These are phyloP conservation scores for Oceanites oceanicus DNA, from an alignment of 2,113 vertebrate species.

Conservation along the genomic window DNA sequence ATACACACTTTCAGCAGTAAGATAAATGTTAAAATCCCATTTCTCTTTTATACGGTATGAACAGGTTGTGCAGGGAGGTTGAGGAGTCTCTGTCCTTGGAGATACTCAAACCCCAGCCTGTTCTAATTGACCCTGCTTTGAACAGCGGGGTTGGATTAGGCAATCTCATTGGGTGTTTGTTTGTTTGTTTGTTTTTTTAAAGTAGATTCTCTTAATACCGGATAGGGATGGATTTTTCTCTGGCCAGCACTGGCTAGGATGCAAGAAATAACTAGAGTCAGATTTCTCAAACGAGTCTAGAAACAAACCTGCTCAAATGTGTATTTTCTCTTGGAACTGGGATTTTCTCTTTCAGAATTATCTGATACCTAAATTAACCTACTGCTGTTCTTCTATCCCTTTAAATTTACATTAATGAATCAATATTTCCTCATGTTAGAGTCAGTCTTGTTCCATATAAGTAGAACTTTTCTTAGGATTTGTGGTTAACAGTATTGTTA, in stretches of 20 bases:
- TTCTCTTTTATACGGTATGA: background rate
- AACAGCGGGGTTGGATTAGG: background rate
- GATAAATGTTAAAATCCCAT: background rate
- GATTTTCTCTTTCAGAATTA: no score
- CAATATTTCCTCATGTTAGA: background rate
- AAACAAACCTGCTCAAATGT: background rate
- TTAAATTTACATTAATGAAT: background rate
- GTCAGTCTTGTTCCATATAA: no score
- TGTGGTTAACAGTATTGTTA: no score
- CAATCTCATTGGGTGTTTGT: no score
- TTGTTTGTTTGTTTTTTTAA: background rate
- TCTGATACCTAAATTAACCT: no score
- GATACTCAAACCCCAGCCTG: background rate
- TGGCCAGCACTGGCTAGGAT: background rate
- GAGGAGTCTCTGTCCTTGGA: background rate
- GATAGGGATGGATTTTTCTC: background rate
- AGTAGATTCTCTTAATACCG: background rate
- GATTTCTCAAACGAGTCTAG: background rate
- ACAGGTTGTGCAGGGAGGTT: background rate
- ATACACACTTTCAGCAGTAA: background rate
- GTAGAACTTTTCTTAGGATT: background rate
- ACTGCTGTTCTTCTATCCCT: background rate
- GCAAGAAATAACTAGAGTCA: no score
- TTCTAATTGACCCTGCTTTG: rapidly evolving
- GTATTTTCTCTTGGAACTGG: background rate